These are phyloP conservation scores for Nasua narica DNA, from an alignment of 2,797 vertebrate species.

Conservation along the genomic window DNA sequence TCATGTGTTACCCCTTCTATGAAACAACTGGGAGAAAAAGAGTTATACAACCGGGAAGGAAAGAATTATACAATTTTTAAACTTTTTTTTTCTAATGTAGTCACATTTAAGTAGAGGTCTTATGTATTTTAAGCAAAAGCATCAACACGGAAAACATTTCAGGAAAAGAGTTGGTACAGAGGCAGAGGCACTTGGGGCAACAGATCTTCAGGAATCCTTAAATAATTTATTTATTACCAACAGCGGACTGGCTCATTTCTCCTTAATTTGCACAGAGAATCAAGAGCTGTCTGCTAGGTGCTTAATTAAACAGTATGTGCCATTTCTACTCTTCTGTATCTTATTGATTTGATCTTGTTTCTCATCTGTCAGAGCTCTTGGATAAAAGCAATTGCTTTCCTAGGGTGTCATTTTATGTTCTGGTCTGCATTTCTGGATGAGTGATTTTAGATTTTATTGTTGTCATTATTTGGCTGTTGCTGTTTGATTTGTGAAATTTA, in stretches of 20 bases:
- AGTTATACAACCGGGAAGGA: neutral
- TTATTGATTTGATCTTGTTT: constrained; percentile 51
- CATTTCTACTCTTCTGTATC: neutral
- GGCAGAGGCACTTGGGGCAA: neutral
- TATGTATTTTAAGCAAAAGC: neutral
- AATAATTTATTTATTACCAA: neutral
- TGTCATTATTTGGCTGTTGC: constrained; percentile 3
- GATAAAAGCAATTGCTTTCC: constrained; percentile 47
- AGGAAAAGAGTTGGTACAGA: neutral
- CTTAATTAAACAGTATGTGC: neutral
- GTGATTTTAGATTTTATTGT: constrained; percentile 43
- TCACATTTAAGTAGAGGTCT: neutral
- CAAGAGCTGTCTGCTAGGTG: neutral
- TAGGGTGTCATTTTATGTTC: constrained; percentile 35
- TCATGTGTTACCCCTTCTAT: neutral
- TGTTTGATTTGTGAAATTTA: constrained; percentile 43
- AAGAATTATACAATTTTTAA: neutral
- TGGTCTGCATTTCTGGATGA: constrained; percentile 25
- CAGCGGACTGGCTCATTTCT: neutral
- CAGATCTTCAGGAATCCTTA: neutral
- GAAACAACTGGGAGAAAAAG: neutral
- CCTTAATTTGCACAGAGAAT: neutral
- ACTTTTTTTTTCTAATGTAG: neutral
- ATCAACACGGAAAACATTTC: neutral
- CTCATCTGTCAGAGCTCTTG: constrained; percentile 11